Percentiles rank a stretch among this genome's conserved stretches.
Conservation (phyloP, 2,797 vertebrate species). For the Lagodon rhomboides region DNA sequence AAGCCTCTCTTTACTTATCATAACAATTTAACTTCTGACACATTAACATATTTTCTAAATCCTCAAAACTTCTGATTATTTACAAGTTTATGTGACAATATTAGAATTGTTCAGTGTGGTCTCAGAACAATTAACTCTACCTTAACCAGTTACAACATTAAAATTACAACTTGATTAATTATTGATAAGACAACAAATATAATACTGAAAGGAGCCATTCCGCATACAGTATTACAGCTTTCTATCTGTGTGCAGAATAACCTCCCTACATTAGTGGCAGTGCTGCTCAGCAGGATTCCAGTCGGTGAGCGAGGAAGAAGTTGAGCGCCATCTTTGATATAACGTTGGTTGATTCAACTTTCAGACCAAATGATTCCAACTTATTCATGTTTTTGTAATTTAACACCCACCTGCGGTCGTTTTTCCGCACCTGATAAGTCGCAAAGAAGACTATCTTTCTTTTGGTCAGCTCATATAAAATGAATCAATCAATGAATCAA, state of each 20-base stretch:
- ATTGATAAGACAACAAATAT: too few species aligned
- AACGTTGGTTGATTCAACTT: background rate
- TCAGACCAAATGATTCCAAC: background rate
- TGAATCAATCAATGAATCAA: background rate
- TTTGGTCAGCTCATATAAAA: background rate
- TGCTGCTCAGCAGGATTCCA: background rate
- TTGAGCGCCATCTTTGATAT: conserved; percentile 7
- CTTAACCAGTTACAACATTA: background rate
- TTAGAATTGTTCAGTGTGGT: too few species aligned
- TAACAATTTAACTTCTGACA: too few species aligned
- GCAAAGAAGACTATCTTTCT: background rate
- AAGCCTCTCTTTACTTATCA: too few species aligned
- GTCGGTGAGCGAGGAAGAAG: background rate
- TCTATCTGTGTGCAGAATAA: background rate
- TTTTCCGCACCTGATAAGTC: background rate
- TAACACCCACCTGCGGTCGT: background rate
- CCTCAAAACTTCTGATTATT: too few species aligned
- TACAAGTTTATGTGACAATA: too few species aligned
- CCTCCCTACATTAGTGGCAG: background rate
- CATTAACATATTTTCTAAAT: too few species aligned
- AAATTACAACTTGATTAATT: too few species aligned
- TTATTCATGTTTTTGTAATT: background rate
- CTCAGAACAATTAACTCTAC: background rate
- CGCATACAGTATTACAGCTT: too few species aligned
- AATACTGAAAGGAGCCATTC: background rate